phyloP scores from a whole-genome alignment of 2,797 vertebrate species.

The Smutsia gigantea region DNA sequence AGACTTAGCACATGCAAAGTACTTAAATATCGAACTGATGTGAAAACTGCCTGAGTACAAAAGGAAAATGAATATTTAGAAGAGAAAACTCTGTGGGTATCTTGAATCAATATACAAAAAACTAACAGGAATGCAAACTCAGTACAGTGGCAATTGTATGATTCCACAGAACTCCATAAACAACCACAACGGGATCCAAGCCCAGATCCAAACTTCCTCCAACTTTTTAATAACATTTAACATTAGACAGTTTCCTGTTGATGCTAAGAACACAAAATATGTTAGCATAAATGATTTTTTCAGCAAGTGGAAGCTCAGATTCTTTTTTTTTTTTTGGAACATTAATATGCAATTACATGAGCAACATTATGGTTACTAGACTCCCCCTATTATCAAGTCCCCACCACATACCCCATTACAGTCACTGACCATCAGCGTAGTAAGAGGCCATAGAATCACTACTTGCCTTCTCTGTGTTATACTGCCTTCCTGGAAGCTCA shows the following conservation, averaged over 20 bases:
- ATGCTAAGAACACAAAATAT: not conserved
- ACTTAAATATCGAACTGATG: not conserved
- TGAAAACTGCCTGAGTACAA: not conserved
- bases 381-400: too few species aligned
- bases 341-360: too few species aligned
- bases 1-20: not conserved
- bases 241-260: not conserved
- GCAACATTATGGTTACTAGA: too few species aligned
- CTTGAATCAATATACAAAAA: not conserved
- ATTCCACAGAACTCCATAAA: not conserved
- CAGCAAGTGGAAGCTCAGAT: not conserved
- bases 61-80: constrained; percentile 27
- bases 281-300: not conserved
- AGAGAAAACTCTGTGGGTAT: not conserved
- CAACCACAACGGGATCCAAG: not conserved
- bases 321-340: not conserved
- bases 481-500: not conserved
- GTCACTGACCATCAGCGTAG: too few species aligned
- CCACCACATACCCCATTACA: too few species aligned
- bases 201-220: not conserved
- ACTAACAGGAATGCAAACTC: not conserved
- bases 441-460: too few species aligned
- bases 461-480: too few species aligned
- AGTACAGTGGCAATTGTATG: not conserved
- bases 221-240: not conserved